These are phyloP conservation scores for Temnothorax ravouxi DNA, from an alignment of 2,888 invertebrate species.

Conservation along the genomic window DNA sequence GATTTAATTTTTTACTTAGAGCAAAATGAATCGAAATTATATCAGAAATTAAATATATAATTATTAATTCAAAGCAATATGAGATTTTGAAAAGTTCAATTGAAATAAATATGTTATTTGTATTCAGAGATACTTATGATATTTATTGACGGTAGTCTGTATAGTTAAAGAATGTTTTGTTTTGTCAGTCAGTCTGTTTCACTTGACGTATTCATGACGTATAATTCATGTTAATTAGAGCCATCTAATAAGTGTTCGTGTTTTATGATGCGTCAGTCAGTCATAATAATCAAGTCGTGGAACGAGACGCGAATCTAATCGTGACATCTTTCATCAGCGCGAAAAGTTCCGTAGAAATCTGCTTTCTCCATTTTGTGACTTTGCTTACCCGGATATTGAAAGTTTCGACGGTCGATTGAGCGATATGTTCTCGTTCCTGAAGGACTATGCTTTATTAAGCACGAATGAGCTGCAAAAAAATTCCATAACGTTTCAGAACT, in stretches of 20 bases:
- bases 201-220: not conserved
- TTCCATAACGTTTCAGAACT: slow-evolving; percentile 44
- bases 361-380: slow-evolving; percentile 41
- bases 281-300: slow-evolving; percentile 22
- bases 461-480: slow-evolving; percentile 55
- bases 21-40: not conserved
- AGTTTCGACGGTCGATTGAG: slow-evolving; percentile 49
- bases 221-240: not conserved
- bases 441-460: slow-evolving; percentile 54
- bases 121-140: not conserved
- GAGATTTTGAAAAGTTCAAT: not conserved
- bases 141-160: not conserved
- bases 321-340: slow-evolving; percentile 16
- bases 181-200: not conserved
- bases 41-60: not conserved
- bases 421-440: slow-evolving; percentile 42
- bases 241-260: not conserved
- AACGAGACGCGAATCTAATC: slow-evolving; percentile 31
- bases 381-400: slow-evolving; percentile 39
- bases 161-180: not conserved
- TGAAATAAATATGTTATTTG: not conserved
- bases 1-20: not conserved
- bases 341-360: slow-evolving; percentile 34
- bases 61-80: not conserved
- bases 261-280: not conserved